Base-by-base conservation (phyloP, 2,888 invertebrate genomes). In the Lycophotia porphyrea region DNA sequence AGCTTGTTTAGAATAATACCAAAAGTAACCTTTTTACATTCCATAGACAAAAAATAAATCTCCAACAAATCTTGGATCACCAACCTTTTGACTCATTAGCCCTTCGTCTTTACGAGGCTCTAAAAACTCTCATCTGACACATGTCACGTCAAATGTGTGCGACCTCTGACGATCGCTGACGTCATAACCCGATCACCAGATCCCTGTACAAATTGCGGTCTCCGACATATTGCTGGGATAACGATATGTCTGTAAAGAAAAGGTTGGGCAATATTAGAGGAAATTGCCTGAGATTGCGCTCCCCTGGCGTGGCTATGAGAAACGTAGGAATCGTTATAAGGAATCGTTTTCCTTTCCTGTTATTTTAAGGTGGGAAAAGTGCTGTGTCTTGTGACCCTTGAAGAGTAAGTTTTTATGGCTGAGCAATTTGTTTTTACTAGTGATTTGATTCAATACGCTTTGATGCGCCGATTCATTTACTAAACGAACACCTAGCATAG, bases 131-230 rank as follows among this genome's bases (percentile, higher is more conserved):
- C 58, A 60, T 68, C 49, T 52, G 71, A 65, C 82, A 58, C 55
- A 70, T 76, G 78, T 71, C 60, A 65, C 61, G 74, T 61, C 60
- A 60, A 49, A 47, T 55, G 47, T 58, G 34, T 55, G 61, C 47
- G 84, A 80, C 83, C 74, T 61, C 74, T 66, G 68, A 78, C 73
- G 77, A 76, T 55, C 58, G 70, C 47, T 69, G 66, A 76, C 75
- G 78, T 83, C 86, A 86, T 86, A 84, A 77, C 76, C 68, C 66
- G 70, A 78, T 88, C 88, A 69, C 78, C 55, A 61, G 71, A 81
- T 80, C 85, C 58, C 74, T 67, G 71, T 60, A 78, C 70, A 85
- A 87, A 85, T 87, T 72, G 86, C 74, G 78, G 83, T 66, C 52
- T 31, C 64, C 58, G 24, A 74, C 84, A 86, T 83, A 83, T 87